phyloP scores from a whole-genome alignment of 2,888 invertebrate genomes.

The Hirudinaria manillensis region DNA sequence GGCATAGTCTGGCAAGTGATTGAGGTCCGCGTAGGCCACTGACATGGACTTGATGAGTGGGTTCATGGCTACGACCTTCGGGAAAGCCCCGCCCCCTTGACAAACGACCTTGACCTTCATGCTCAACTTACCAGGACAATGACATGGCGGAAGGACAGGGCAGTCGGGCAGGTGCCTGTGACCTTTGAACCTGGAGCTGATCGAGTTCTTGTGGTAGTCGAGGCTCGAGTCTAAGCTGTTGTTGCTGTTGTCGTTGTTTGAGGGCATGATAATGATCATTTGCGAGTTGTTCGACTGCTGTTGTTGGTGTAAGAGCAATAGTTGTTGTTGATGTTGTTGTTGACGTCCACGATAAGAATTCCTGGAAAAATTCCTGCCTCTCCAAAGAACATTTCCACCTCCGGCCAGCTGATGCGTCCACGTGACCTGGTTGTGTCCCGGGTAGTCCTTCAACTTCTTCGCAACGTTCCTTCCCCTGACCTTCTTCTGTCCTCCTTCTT shows the following conservation, averaged over 20 bases:
- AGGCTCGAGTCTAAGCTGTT: not conserved
- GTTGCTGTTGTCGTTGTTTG: not conserved
- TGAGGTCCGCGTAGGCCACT: conserved; percentile 14
- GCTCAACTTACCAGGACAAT: conserved; percentile 19
- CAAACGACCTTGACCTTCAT: conserved; percentile 17
- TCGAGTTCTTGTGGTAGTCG: too few species aligned
- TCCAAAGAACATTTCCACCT: not conserved
- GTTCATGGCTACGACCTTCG: not conserved
- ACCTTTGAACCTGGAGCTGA: too few species aligned
- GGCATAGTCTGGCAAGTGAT: conserved; percentile 4
- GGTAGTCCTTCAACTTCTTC: too few species aligned
- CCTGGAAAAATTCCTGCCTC: not conserved
- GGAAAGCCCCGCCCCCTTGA: not conserved
- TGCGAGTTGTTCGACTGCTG: too few species aligned
- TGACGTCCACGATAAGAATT: not conserved
- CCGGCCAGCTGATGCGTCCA: not conserved
- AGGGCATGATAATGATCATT: not conserved
- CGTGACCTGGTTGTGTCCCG: too few species aligned
- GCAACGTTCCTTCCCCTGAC: too few species aligned
- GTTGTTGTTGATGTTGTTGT: not conserved
- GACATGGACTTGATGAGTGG: not conserved
- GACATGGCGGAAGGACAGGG: conserved; percentile 15
- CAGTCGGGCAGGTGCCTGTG: not conserved
- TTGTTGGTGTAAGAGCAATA: not conserved
- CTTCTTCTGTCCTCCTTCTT: too few species aligned